Evolutionary conservation across 2,113 vertebrate genomes (phyloP).

Genomic region (Micronycteris hirsuta): DNA sequence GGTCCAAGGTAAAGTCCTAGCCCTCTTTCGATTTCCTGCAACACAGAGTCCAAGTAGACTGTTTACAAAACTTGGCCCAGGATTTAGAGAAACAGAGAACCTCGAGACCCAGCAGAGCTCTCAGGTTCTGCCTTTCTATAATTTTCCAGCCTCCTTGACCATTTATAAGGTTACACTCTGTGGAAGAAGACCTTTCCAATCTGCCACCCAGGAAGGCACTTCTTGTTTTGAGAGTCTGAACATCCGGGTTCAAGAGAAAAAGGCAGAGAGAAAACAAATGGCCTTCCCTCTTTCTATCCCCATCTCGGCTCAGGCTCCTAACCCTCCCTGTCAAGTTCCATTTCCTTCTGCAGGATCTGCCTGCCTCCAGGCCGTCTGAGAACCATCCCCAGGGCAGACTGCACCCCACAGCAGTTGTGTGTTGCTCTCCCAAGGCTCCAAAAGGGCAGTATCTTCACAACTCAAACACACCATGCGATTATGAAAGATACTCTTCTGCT

Average conservation of each 20-base stretch:
- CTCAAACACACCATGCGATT: not conserved
- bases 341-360: too few species aligned
- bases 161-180: not conserved
- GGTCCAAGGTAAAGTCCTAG: not conserved
- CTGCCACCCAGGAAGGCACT: not conserved
- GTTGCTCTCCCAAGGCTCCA: not conserved
- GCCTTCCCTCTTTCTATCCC: not conserved
- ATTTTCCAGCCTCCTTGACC: too few species aligned
- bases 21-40: not conserved
- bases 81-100: not conserved
- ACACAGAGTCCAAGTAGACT: not conserved
- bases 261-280: not conserved
- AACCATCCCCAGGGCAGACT: too few species aligned
- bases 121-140: not conserved
- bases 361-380: too few species aligned
- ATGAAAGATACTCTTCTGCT: not conserved
- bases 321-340: not conserved
- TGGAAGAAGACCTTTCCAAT: too few species aligned
- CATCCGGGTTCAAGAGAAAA: not conserved
- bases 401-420: fast-evolving
- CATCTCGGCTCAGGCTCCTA: fast-evolving
- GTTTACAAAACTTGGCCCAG: not conserved
- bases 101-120: not conserved
- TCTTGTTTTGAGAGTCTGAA: not conserved
- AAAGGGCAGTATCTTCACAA: not conserved